Percentiles rank a stretch among this genome's conserved stretches.
Evolutionary conservation across 2,888 invertebrate species (phyloP).

Genomic region (Agrochola macilenta): DNA sequence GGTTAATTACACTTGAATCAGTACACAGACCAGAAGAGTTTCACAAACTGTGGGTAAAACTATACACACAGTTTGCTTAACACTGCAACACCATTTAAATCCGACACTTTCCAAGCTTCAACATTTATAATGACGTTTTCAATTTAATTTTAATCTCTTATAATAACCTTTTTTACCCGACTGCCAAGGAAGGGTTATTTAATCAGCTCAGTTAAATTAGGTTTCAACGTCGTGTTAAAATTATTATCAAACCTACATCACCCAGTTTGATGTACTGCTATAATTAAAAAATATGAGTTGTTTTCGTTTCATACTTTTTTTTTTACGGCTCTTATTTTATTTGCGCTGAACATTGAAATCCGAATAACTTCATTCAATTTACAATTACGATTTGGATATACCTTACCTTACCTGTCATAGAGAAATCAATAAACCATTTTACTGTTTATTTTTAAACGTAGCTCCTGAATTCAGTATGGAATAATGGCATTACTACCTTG

Average conservation of each 20-base stretch:
- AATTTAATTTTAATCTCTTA: slow-evolving; percentile 1
- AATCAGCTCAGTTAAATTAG: slow-evolving; percentile 1
- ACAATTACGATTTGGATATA: slow-evolving; percentile 1
- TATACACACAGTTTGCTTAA: background rate
- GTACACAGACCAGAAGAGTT: slow-evolving; percentile 6
- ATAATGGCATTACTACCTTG: background rate
- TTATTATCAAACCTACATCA: slow-evolving; percentile 12
- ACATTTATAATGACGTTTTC: background rate
- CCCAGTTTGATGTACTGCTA: slow-evolving; percentile 5
- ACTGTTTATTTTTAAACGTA: background rate
- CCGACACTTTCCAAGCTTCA: background rate
- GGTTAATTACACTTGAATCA: slow-evolving; percentile 12
- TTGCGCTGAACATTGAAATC: slow-evolving; percentile 20
- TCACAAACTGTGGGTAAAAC: background rate
- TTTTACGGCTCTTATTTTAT: background rate
- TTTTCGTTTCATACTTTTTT: background rate
- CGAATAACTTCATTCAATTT: slow-evolving; percentile 7
- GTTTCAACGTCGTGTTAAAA: slow-evolving; percentile 11
- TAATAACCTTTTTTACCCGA: background rate
- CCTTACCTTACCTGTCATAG: slow-evolving; percentile 15
- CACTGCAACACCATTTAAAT: slow-evolving; percentile 4
- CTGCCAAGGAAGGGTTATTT: too few species aligned
- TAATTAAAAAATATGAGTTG: background rate
- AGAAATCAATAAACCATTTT: slow-evolving; percentile 8
- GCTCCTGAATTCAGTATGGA: slow-evolving; percentile 3